Percentiles rank a stretch among this genome's conserved stretches.
Evolutionary conservation across 2,888 invertebrate genomes (phyloP).

Genomic region (Epistrophella euchroma): DNA sequence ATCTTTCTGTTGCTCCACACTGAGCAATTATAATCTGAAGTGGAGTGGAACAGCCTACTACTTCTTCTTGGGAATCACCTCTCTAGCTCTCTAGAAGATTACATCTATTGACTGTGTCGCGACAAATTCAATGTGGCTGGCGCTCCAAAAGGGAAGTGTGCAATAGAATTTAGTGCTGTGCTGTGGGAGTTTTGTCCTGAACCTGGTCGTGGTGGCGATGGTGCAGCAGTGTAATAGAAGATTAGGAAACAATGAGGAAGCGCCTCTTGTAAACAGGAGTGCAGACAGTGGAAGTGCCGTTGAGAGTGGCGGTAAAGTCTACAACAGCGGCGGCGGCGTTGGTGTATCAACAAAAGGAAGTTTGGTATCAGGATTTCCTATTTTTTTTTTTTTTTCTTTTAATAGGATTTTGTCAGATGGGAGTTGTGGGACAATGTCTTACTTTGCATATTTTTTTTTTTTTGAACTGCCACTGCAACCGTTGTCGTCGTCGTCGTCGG

Average conservation of each 20-base stretch:
- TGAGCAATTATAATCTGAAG: constrained; percentile 73
- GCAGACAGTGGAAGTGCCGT: constrained; percentile 62
- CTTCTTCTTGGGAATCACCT: constrained; percentile 69
- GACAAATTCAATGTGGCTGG: constrained; percentile 69
- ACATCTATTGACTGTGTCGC: constrained; percentile 75
- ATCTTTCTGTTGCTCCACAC: constrained; percentile 64
- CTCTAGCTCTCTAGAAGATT: constrained; percentile 70
- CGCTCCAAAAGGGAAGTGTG: constrained; percentile 39
- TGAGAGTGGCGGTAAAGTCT: constrained; percentile 42
- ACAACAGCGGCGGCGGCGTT: constrained; percentile 38
- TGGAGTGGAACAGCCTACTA: constrained; percentile 67
- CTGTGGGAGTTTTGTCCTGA: constrained; percentile 34
- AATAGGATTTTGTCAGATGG: constrained; percentile 43
- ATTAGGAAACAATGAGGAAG: constrained; percentile 74
- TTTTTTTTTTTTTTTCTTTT: constrained; percentile 33
- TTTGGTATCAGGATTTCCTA: constrained; percentile 44
- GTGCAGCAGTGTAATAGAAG: constrained; percentile 68
- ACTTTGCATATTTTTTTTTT: constrained; percentile 67
- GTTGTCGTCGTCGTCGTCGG: background rate
- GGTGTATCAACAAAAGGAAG: constrained; percentile 56
- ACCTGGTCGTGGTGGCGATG: constrained; percentile 29
- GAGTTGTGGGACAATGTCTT: constrained; percentile 61
- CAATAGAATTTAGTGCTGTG: constrained; percentile 31
- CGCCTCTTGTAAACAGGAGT: constrained; percentile 62
- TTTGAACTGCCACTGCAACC: constrained; percentile 10